phyloP scores from a whole-genome alignment of 2,888 invertebrate species.

The Seira ritae region DNA sequence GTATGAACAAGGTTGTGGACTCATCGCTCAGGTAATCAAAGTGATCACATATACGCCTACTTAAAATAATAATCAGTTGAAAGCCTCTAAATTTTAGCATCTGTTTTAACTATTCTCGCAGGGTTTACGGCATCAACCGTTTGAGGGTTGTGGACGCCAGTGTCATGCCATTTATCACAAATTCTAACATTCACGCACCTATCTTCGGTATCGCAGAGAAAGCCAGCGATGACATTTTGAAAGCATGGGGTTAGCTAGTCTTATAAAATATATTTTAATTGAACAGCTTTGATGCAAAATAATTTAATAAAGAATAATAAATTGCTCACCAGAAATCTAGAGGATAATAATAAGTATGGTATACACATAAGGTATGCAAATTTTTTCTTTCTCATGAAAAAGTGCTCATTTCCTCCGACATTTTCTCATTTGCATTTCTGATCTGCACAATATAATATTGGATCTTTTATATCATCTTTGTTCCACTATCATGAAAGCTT shows the following conservation, averaged over 20 bases:
- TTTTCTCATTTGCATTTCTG: too few relatives aligned
- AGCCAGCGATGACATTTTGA: slow-evolving; percentile 30
- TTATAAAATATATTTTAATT: too few relatives aligned
- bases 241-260: not conserved
- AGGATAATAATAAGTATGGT: too few relatives aligned
- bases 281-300: too few relatives aligned
- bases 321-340: too few relatives aligned
- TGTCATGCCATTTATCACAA: slow-evolving; percentile 42
- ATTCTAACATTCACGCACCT: slow-evolving; percentile 38
- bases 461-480: too few relatives aligned
- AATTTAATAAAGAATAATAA: too few relatives aligned
- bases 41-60: not conserved
- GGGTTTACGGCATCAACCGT: slow-evolving; percentile 27
- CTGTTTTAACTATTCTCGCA: not conserved
- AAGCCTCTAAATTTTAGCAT: not conserved
- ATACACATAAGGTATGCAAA: too few relatives aligned
- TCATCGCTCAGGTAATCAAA: slow-evolving; percentile 25
- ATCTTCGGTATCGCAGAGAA: slow-evolving; percentile 42
- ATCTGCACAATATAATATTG: too few relatives aligned
- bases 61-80: not conserved
- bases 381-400: too few relatives aligned
- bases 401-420: too few relatives aligned
- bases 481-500: too few relatives aligned
- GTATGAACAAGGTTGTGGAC: slow-evolving; percentile 45
- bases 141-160: slow-evolving; percentile 35